phyloP scores from a whole-genome alignment of 1,140 invertebrate genomes.

The Stenopsyche tienmushanensis region DNA sequence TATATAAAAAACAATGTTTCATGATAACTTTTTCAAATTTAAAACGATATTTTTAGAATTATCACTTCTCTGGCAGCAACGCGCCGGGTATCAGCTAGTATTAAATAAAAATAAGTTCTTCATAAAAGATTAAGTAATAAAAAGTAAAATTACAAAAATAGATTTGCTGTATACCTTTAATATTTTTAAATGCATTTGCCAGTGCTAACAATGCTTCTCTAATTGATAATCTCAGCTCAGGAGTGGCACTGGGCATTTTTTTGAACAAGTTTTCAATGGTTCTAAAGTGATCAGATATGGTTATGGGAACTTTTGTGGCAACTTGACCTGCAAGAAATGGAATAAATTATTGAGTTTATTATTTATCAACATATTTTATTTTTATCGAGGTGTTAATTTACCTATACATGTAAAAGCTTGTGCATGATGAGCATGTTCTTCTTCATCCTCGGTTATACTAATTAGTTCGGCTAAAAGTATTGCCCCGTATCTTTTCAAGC shows the following conservation, averaged over 20 bases:
- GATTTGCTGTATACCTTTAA: too few relatives aligned
- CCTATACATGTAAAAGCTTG: slow-evolving; percentile 78
- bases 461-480: slow-evolving; percentile 70
- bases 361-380: background rate
- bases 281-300: slow-evolving; percentile 49
- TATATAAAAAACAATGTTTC: too few relatives aligned
- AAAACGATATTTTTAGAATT: too few relatives aligned
- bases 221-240: slow-evolving; percentile 65
- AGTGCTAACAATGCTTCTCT: slow-evolving; percentile 71
- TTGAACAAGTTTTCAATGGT: slow-evolving; percentile 56
- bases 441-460: slow-evolving; percentile 67
- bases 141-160: too few relatives aligned
- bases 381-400: slow-evolving; percentile 37
- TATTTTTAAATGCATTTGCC: slow-evolving; percentile 64
- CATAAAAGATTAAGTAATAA: too few relatives aligned
- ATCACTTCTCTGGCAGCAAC: too few relatives aligned
- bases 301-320: slow-evolving; percentile 49
- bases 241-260: slow-evolving; percentile 55
- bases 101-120: background rate
- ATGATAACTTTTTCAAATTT: too few relatives aligned
- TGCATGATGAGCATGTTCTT: slow-evolving; percentile 62
- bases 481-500: slow-evolving; percentile 63
- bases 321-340: slow-evolving; percentile 44
- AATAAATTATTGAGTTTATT: slow-evolving; percentile 1
- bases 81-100: too few relatives aligned